These are phyloP conservation scores for Macrocentrus cingulum DNA, from an alignment of 1,140 invertebrate genomes.

Conservation along the genomic window DNA sequence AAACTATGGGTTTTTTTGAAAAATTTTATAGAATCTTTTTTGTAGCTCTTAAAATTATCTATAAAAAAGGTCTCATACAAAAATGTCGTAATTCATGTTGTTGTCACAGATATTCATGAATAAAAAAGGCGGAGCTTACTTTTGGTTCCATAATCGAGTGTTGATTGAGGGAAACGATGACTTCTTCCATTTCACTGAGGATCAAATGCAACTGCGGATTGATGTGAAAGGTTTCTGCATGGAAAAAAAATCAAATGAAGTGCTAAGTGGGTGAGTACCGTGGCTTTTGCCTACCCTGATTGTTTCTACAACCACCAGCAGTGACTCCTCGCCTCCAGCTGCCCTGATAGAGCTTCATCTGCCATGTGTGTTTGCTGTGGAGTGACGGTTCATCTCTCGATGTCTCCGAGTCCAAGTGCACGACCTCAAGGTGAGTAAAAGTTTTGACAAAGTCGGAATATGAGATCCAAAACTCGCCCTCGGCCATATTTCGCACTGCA, in stretches of 20 bases:
- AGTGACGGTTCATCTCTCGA: constrained; percentile 81
- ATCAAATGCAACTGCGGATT: constrained; percentile 87
- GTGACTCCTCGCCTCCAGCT: constrained; percentile 87
- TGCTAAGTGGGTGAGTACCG: too few relatives aligned
- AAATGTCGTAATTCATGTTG: too few relatives aligned
- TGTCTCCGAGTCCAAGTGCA: constrained; percentile 85
- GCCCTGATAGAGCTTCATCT: constrained; percentile 81
- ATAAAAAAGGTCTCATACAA: too few relatives aligned
- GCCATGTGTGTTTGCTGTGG: constrained; percentile 78
- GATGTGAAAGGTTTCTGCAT: constrained; percentile 87
- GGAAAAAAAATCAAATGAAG: constrained; percentile 16
- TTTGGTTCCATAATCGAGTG: constrained; percentile 91
- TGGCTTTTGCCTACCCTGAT: too few relatives aligned
- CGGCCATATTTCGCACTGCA: constrained; percentile 65
- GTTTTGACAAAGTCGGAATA: constrained; percentile 82
- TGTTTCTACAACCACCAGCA: constrained; percentile 88
- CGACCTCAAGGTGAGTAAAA: constrained; percentile 82
- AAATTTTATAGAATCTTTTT: too few relatives aligned
- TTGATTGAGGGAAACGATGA: constrained; percentile 86
- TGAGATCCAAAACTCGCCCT: constrained; percentile 87
- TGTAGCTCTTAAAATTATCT: not conserved
- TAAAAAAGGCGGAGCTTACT: constrained; percentile 55
- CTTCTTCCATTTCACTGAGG: constrained; percentile 80
- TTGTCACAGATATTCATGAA: too few relatives aligned
- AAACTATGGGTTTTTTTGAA: too few relatives aligned